phyloP scores from a whole-genome alignment of 2,888 invertebrate genomes.

The Tenthredo livida region DNA sequence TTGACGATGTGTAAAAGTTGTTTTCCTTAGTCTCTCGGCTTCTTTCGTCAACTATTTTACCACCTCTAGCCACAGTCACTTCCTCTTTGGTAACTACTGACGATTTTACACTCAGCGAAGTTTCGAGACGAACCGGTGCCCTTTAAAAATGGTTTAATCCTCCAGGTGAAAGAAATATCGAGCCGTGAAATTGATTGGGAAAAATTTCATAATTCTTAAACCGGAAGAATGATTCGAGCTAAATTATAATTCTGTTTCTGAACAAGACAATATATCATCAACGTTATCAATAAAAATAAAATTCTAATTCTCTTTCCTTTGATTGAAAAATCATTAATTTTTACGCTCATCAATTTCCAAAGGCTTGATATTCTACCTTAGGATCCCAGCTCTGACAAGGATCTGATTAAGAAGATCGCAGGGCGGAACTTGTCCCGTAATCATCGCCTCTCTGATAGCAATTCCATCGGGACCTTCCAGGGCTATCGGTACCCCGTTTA shows the following conservation, averaged over 20 bases:
- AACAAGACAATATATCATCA: neutral
- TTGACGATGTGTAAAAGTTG: slow-evolving; percentile 84
- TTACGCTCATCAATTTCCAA: slow-evolving; percentile 15
- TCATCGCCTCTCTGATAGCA: slow-evolving; percentile 84
- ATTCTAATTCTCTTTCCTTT: neutral
- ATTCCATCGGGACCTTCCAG: slow-evolving; percentile 85
- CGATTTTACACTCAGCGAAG: slow-evolving; percentile 86
- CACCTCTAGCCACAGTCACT: slow-evolving; percentile 84
- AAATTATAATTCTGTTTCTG: neutral
- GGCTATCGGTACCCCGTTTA: slow-evolving; percentile 86
- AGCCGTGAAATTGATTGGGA: slow-evolving; percentile 14
- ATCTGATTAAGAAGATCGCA: slow-evolving; percentile 86
- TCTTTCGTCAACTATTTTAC: slow-evolving; percentile 85
- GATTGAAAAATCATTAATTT: neutral
- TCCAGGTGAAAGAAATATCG: slow-evolving; percentile 4
- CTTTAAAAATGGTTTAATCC: slow-evolving; percentile 72
- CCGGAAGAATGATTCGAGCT: no score
- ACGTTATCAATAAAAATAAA: neutral
- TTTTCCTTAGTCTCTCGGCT: slow-evolving; percentile 86
- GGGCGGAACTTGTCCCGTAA: slow-evolving; percentile 86
- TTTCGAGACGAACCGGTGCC: slow-evolving; percentile 86
- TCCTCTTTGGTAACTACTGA: slow-evolving; percentile 86
- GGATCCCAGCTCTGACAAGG: slow-evolving; percentile 83
- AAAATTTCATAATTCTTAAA: neutral
- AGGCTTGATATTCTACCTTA: slow-evolving; percentile 73